Percentiles rank a stretch among this genome's conserved stretches.
phyloP scores from a whole-genome alignment of 2,888 invertebrate species.

The Cerceris ruficornis region DNA sequence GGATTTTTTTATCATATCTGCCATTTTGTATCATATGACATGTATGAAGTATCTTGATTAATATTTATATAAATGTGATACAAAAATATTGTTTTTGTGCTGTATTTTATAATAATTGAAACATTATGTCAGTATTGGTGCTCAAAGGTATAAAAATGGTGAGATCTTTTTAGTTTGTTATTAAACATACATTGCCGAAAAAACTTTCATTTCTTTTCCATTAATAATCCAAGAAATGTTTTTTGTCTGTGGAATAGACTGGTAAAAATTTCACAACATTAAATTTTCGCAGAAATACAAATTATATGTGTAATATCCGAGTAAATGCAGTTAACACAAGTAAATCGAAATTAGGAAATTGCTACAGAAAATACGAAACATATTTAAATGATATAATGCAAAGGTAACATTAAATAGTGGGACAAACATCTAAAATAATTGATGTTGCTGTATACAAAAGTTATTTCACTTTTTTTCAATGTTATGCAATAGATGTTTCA shows the following conservation, averaged over 20 bases:
- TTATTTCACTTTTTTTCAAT: conserved; percentile 20
- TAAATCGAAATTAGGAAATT: conserved; percentile 31
- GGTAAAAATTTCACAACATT: conserved; percentile 14
- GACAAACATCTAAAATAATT: conserved; percentile 25
- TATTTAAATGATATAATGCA: conserved; percentile 23
- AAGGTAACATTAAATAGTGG: conserved; percentile 40
- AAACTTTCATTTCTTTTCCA: conserved; percentile 23
- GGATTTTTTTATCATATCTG: conserved; percentile 9
- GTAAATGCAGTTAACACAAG: conserved; percentile 20
- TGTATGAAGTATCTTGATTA: conserved; percentile 41
- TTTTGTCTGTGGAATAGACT: conserved; percentile 20
- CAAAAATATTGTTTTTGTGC: conserved; percentile 45
- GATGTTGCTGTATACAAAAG: conserved; percentile 6
- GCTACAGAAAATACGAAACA: conserved; percentile 30
- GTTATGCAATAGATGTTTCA: conserved; percentile 55
- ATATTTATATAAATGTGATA: conserved; percentile 55
- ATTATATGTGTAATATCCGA: conserved; percentile 42
- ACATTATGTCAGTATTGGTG: conserved; percentile 52
- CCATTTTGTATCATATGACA: conserved; percentile 50
- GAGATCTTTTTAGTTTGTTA: conserved; percentile 28
- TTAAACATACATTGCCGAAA: conserved; percentile 22
- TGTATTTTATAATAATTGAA: conserved; percentile 48
- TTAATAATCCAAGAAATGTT: conserved; percentile 20
- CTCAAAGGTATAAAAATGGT: conserved; percentile 41
- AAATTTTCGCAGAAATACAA: conserved; percentile 34